A percentile compares a stretch with the other conserved stretches of the same genome.
phyloP scores from a whole-genome alignment of 2,888 invertebrate species.

The Macaria liturata region DNA sequence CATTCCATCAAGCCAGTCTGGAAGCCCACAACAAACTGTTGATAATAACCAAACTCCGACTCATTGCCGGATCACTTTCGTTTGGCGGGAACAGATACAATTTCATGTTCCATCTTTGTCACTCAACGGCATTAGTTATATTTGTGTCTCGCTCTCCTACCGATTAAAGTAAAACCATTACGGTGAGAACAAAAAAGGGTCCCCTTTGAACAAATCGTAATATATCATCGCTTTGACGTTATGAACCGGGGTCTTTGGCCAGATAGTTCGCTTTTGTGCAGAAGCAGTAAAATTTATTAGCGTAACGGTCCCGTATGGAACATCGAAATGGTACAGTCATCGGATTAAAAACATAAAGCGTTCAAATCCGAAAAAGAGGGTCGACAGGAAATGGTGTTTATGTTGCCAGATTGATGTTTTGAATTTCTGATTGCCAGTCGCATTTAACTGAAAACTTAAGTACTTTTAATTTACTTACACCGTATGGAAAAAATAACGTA shows the following conservation, averaged over 20 bases:
- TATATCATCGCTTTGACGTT: constrained; percentile 81
- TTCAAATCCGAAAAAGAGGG: neutral
- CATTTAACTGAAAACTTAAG: too few species aligned
- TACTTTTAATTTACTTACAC: too few species aligned
- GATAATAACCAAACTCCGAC: constrained; percentile 68
- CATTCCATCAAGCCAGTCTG: constrained; percentile 41
- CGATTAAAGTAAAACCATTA: constrained; percentile 82
- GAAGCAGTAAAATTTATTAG: constrained; percentile 70
- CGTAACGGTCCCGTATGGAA: constrained; percentile 61
- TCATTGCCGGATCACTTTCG: constrained; percentile 70
- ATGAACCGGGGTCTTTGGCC: constrained; percentile 65
- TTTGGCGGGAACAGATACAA: constrained; percentile 73
- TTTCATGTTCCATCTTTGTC: constrained; percentile 51
- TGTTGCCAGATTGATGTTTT: too few species aligned
- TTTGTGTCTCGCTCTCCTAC: constrained; percentile 49
- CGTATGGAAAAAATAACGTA: too few species aligned
- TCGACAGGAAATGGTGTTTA: neutral
- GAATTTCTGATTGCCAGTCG: too few species aligned
- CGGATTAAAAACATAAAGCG: constrained; percentile 7
- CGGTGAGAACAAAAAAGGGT: constrained; percentile 81
- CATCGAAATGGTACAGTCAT: constrained; percentile 32
- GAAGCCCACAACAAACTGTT: constrained; percentile 71
- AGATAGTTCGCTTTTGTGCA: constrained; percentile 67
- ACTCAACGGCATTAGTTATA: constrained; percentile 34
- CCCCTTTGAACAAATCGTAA: constrained; percentile 81